Percentiles rank a stretch among this genome's conserved stretches.
These are phyloP conservation scores for Myodes glareolus DNA, from an alignment of 2,113 vertebrate genomes.

Conservation along the genomic window DNA sequence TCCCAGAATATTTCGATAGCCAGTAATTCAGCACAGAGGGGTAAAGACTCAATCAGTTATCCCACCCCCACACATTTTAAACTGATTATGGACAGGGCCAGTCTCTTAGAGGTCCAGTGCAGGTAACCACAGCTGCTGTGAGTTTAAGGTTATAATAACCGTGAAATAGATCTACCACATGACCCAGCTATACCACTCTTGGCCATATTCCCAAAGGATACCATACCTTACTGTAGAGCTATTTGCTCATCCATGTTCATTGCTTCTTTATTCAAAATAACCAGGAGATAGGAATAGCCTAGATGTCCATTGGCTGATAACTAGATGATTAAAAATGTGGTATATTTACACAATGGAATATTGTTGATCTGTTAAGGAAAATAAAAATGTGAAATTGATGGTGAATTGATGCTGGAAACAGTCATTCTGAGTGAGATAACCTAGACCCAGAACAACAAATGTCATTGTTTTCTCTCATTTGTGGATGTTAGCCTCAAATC, in stretches of 20 bases:
- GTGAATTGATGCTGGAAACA: not conserved
- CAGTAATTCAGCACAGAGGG: not conserved
- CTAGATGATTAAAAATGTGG: not conserved
- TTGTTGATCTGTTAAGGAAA: not conserved
- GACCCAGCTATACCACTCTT: not conserved
- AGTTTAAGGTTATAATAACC: not conserved
- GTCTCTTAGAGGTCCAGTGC: not conserved
- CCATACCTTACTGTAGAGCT: not conserved
- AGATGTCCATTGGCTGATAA: not conserved
- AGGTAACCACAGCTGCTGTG: not conserved
- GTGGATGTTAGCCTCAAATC: not conserved
- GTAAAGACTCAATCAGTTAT: not conserved
- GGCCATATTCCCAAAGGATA: not conserved
- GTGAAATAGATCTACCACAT: not conserved
- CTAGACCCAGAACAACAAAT: not conserved
- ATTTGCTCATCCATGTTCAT: not conserved
- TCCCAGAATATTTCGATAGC: not conserved
- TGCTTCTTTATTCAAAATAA: not conserved
- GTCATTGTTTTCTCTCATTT: not conserved
- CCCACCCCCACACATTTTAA: not conserved
- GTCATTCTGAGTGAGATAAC: not conserved
- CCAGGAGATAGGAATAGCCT: not conserved
- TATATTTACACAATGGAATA: not conserved
- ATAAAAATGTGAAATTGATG: not conserved
- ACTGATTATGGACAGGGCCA: not conserved